These are phyloP conservation scores for Heteropelma amictum DNA, from an alignment of 2,888 invertebrate genomes.

Conservation along the genomic window DNA sequence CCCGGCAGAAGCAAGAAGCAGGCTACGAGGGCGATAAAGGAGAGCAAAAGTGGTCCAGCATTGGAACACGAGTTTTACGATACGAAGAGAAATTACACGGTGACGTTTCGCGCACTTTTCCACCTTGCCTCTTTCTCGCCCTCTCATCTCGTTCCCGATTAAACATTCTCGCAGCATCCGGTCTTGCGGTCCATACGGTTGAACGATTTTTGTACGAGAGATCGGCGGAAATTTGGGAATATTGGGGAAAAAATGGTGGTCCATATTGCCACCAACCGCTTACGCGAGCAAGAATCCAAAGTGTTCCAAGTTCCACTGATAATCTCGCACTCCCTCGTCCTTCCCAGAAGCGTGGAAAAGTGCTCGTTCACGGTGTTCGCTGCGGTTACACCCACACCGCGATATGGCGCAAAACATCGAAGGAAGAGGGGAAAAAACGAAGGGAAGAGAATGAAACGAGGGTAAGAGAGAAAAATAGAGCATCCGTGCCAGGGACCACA, in stretches of 20 bases:
- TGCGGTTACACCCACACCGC: conserved; percentile 70
- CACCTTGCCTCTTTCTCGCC: no score
- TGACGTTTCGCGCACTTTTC: no score
- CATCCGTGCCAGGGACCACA: conserved; percentile 45
- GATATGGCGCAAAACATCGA: conserved; percentile 24
- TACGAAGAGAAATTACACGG: no score
- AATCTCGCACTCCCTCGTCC: conserved; percentile 48
- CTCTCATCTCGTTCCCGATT: no score
- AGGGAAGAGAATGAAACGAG: conserved; percentile 33
- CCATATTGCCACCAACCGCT: background rate
- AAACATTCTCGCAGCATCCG: no score
- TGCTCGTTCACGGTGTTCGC: conserved; percentile 69
- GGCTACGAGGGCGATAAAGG: conserved; percentile 2
- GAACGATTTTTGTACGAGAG: background rate
- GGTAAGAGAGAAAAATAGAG: conserved; percentile 18
- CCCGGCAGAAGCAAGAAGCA: background rate
- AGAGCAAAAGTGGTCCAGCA: no score
- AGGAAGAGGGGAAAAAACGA: conserved; percentile 8
- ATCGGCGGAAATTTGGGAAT: no score
- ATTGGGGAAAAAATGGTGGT: background rate
- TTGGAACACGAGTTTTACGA: no score
- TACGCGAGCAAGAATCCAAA: background rate
- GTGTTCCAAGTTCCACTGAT: background rate
- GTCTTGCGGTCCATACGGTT: background rate
- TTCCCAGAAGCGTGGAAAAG: conserved; percentile 68